Conservation (phyloP, 2,113 vertebrate genomes). For the Ailurus styani region DNA sequence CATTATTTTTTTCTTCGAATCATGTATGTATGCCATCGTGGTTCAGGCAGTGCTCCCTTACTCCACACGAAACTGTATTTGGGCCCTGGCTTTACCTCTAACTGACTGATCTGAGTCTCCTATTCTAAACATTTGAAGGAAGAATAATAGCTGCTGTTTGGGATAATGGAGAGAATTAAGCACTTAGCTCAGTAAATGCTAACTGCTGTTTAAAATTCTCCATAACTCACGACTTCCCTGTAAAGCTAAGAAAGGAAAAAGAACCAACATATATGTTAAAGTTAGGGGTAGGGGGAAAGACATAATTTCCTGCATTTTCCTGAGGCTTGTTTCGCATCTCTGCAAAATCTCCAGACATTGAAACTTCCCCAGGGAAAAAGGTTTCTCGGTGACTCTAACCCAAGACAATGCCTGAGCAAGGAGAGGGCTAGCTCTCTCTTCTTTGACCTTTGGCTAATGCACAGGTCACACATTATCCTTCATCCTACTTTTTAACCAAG, state of each 20-base stretch:
- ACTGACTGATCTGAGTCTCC: neutral
- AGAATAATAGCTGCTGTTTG: neutral
- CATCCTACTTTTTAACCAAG: neutral
- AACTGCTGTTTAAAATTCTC: neutral
- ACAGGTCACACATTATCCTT: neutral
- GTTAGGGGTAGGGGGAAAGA: too few relatives aligned
- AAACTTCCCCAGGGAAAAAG: neutral
- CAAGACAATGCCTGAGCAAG: neutral
- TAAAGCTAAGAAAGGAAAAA: neutral
- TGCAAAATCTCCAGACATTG: neutral
- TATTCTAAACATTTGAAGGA: neutral
- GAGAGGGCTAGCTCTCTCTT: neutral
- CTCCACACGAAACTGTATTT: neutral
- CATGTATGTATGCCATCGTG: fast-evolving
- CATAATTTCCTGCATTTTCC: neutral
- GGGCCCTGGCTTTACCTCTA: neutral
- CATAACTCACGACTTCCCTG: neutral
- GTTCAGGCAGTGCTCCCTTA: neutral
- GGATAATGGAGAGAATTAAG: neutral
- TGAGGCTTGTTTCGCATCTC: neutral
- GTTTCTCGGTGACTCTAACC: neutral
- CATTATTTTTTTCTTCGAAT: neutral
- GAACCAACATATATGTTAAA: neutral
- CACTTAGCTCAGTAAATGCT: neutral
- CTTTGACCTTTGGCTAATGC: neutral